Evolutionary conservation across 2,888 invertebrate species (phyloP), one percentile per base, ranked within the genome.

Genomic region (Heliconius charithonia): DNA sequence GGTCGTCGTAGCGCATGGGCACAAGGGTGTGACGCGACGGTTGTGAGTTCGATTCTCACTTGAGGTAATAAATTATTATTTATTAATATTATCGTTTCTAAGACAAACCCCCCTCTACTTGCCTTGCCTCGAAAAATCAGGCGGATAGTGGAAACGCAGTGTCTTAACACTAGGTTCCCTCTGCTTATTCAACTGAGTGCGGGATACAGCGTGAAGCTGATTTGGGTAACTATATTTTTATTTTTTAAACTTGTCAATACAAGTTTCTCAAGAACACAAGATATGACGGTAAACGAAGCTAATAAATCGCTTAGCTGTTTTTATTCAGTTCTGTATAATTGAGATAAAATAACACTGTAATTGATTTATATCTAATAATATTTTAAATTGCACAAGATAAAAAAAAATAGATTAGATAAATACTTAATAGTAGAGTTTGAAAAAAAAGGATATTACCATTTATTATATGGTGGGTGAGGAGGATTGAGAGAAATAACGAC

Each of bases 291-390:
- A 29, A 72, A 59, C 16, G 72, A 13, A 59, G 59, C 59, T 72
- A 59, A 56, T 71, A 71, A 71, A 72, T 56, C 32, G 72, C 32
- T 72, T 59, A 32, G 59, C 59, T 72, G 72, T 22, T 72, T 72
- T 59, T 32, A 32, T 37, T 32, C n/a, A 72, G 32, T 6, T 25
- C 22, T 41, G 29, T 78, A 62, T 74, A 73, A 78, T 78, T 67
- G 74, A 74, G 74, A 62, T 78, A 62, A 65, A 71, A 73, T 74
- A 73, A 32, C 77, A 37, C n/a, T 37, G 22, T 73, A 62, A 78
- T 78, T 78, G 74, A 78, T 78, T 74, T 74, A 69, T 67, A 37
- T 19, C 29, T 62, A 67, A 45, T 74, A 66, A 59, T 27, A 51
- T 41, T 59, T 78, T 78, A 74, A 41, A 74, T 71, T 32, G 10